Conservation (phyloP, 1,140 invertebrate species). For the Stegodyphus dumicola region DNA sequence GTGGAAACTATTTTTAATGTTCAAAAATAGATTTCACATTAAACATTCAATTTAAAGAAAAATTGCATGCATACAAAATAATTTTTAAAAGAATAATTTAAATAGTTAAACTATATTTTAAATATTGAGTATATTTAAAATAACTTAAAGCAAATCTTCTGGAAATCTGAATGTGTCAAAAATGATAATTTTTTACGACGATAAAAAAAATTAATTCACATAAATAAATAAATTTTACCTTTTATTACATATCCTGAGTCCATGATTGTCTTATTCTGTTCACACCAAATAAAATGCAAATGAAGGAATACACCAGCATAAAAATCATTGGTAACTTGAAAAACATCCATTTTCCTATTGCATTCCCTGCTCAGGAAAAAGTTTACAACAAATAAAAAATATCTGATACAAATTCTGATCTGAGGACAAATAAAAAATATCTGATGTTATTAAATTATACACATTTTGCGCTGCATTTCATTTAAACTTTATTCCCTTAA, state of each 20-base stretch:
- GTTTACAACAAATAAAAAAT: background rate
- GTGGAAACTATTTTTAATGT: too few relatives aligned
- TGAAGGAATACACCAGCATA: constrained; percentile 70
- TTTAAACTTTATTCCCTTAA: background rate
- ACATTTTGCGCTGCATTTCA: background rate
- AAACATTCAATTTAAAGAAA: too few relatives aligned
- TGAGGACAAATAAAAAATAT: background rate
- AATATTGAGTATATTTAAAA: background rate
- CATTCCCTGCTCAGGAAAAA: constrained; percentile 68
- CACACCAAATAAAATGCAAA: constrained; percentile 71
- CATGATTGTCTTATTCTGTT: constrained; percentile 71
- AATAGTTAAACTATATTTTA: background rate
- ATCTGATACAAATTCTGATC: background rate
- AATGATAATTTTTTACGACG: background rate
- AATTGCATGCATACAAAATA: background rate
- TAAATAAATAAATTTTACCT: constrained; percentile 66
- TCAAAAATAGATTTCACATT: too few relatives aligned
- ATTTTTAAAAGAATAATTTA: background rate
- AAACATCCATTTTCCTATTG: constrained; percentile 69
- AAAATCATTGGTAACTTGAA: constrained; percentile 71
- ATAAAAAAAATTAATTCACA: background rate
- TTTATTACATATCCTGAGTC: constrained; percentile 73
- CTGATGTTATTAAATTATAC: background rate
- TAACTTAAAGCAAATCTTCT: background rate
- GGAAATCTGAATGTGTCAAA: background rate